Percentiles rank a stretch among this genome's conserved stretches.
These are phyloP conservation scores for Cotesia typhae DNA, from an alignment of 1,140 invertebrate genomes.

Conservation along the genomic window DNA sequence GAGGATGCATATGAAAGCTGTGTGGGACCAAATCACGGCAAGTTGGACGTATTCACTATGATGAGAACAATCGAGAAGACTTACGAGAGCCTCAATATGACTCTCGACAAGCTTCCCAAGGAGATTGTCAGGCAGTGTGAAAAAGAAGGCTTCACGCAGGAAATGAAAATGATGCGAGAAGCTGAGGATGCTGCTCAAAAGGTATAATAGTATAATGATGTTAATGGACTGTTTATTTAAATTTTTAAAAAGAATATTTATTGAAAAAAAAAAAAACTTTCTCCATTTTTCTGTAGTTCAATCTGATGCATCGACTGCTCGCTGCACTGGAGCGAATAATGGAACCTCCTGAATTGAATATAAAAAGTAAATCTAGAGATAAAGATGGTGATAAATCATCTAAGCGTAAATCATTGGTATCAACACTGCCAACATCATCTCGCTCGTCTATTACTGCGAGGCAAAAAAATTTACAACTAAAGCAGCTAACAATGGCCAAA, in stretches of 20 bases:
- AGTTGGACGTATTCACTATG: slow-evolving; percentile 67
- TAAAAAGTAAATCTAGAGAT: slow-evolving; percentile 37
- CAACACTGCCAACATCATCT: not conserved
- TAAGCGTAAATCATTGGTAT: slow-evolving; percentile 44
- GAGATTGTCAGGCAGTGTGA: slow-evolving; percentile 68
- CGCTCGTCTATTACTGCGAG: too few species aligned
- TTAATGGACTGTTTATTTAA: slow-evolving; percentile 3
- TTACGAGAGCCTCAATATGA: slow-evolving; percentile 68
- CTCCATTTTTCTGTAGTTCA: slow-evolving; percentile 46
- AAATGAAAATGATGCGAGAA: slow-evolving; percentile 68
- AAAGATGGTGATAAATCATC: slow-evolving; percentile 15
- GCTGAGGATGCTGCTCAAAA: slow-evolving; percentile 70
- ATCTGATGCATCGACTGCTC: slow-evolving; percentile 54
- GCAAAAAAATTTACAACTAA: slow-evolving; percentile 1
- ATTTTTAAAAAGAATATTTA: not conserved
- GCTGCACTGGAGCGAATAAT: slow-evolving; percentile 55
- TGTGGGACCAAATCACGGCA: slow-evolving; percentile 67
- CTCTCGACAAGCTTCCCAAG: slow-evolving; percentile 69
- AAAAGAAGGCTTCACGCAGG: slow-evolving; percentile 69
- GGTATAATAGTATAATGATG: slow-evolving; percentile 47
- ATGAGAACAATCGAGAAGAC: slow-evolving; percentile 71
- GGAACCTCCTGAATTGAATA: slow-evolving; percentile 55
- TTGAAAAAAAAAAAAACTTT: slow-evolving; percentile 10
- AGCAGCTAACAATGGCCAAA: slow-evolving; percentile 3
- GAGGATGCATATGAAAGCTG: slow-evolving; percentile 74